These are phyloP conservation scores for Hyles lineata DNA, from an alignment of 2,888 invertebrate species.

Conservation along the genomic window DNA sequence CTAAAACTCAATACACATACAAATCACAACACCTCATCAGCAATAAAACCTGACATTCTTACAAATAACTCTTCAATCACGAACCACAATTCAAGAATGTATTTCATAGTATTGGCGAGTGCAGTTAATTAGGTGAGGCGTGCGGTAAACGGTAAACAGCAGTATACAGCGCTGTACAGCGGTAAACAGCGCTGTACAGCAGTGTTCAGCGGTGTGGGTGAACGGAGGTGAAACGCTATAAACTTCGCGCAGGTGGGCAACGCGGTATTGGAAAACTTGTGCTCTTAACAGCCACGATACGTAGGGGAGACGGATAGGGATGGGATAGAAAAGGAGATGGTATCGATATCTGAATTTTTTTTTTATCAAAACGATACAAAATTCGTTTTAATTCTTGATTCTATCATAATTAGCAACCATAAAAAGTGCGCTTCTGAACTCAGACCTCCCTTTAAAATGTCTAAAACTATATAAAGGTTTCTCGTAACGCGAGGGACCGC, in stretches of 20 bases:
- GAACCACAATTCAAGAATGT: background rate
- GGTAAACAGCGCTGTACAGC: constrained; percentile 16
- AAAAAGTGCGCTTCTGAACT: too few relatives aligned
- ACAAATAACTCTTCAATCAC: background rate
- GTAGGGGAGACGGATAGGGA: constrained; percentile 30
- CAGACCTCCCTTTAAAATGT: too few relatives aligned
- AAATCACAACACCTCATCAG: background rate
- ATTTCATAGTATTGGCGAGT: background rate
- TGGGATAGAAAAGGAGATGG: constrained; percentile 15
- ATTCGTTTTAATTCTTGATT: too few relatives aligned
- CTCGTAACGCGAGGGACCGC: too few relatives aligned
- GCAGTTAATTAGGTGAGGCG: constrained; percentile 10
- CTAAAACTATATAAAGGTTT: too few relatives aligned
- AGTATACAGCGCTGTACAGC: too few relatives aligned
- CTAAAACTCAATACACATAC: background rate
- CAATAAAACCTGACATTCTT: background rate
- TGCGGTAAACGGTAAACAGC: too few relatives aligned
- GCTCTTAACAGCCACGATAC: constrained; percentile 62
- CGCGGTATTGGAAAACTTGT: constrained; percentile 73
- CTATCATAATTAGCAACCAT: too few relatives aligned
- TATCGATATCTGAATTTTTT: constrained; percentile 24
- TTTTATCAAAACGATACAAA: too few relatives aligned
- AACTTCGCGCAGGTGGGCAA: constrained; percentile 71
- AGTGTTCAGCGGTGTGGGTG: constrained; percentile 29
- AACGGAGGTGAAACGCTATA: constrained; percentile 53